Evolutionary conservation across 2,888 invertebrate species (phyloP).

Genomic region (Nomada hirtipes): DNA sequence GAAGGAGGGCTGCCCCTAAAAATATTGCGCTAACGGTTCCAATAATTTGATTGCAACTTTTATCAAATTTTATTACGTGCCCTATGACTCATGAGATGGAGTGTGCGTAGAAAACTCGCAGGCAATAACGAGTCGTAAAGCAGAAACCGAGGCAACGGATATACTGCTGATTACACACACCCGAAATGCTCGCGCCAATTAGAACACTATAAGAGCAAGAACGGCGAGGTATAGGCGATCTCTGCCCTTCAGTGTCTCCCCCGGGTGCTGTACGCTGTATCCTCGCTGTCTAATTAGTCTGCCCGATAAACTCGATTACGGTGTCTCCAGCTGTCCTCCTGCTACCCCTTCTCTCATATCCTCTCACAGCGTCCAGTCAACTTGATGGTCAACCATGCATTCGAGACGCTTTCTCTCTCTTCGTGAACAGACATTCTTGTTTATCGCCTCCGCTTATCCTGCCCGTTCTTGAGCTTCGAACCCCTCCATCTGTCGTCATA

Average conservation of each 20-base stretch:
- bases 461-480: neutral
- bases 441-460: neutral
- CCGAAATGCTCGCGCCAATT: slow-evolving; percentile 63
- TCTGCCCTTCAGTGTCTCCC: slow-evolving; percentile 68
- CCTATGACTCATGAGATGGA: too few relatives aligned
- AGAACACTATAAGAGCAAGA: slow-evolving; percentile 66
- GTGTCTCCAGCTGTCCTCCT: slow-evolving; percentile 49
- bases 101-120: neutral
- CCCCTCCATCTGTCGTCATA: neutral
- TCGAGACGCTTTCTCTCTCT: slow-evolving; percentile 32
- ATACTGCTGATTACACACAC: slow-evolving; percentile 45
- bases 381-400: slow-evolving; percentile 43
- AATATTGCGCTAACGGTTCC: too few relatives aligned
- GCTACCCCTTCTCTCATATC: slow-evolving; percentile 39
- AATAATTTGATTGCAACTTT: too few relatives aligned
- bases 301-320: slow-evolving; percentile 78
- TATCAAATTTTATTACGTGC: too few relatives aligned
- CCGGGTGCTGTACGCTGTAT: slow-evolving; percentile 69
- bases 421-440: slow-evolving; percentile 32
- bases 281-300: slow-evolving; percentile 78
- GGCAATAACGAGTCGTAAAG: slow-evolving; percentile 29
- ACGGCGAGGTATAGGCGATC: slow-evolving; percentile 63
- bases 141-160: slow-evolving; percentile 41
- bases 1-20: too few relatives aligned
- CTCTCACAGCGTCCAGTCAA: slow-evolving; percentile 40